phyloP scores from a whole-genome alignment of 2,113 vertebrate genomes.

The Hyperopisus bebe region DNA sequence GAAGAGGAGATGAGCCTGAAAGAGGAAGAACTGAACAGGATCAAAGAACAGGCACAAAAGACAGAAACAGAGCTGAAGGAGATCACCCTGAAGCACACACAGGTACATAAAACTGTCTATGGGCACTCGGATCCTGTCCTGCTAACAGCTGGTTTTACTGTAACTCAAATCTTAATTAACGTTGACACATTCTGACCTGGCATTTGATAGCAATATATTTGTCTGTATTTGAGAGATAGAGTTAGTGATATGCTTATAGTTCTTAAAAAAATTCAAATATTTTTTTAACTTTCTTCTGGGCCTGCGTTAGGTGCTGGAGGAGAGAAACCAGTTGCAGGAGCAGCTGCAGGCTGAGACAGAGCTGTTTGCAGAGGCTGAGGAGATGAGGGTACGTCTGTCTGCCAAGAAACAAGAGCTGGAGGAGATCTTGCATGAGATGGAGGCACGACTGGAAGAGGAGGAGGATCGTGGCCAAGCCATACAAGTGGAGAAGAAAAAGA shows the following conservation, averaged over 20 bases:
- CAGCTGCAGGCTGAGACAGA: slow-evolving; percentile 81
- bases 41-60: slow-evolving; percentile 66
- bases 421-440: slow-evolving; percentile 83
- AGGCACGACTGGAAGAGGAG: slow-evolving; percentile 77
- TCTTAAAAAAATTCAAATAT: not conserved
- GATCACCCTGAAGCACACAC: slow-evolving; percentile 67
- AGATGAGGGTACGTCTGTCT: slow-evolving; percentile 74
- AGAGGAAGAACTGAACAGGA: slow-evolving; percentile 72
- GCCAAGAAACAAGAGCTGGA: slow-evolving; percentile 83
- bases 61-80: slow-evolving; percentile 70
- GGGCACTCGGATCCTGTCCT: not conserved
- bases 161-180: not conserved
- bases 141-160: not conserved
- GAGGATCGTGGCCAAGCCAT: slow-evolving; percentile 72
- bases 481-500: slow-evolving; percentile 77
- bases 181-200: not conserved
- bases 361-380: slow-evolving; percentile 76
- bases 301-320: slow-evolving; percentile 62
- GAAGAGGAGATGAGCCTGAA: slow-evolving; percentile 82
- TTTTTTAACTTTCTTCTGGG: no score
- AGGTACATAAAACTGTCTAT: slow-evolving; percentile 49
- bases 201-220: not conserved
- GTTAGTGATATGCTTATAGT: not conserved
- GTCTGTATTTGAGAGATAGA: not conserved
- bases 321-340: slow-evolving; percentile 75